Base-by-base conservation (phyloP, 2,113 vertebrate genomes). In the Daboia siamensis region DNA sequence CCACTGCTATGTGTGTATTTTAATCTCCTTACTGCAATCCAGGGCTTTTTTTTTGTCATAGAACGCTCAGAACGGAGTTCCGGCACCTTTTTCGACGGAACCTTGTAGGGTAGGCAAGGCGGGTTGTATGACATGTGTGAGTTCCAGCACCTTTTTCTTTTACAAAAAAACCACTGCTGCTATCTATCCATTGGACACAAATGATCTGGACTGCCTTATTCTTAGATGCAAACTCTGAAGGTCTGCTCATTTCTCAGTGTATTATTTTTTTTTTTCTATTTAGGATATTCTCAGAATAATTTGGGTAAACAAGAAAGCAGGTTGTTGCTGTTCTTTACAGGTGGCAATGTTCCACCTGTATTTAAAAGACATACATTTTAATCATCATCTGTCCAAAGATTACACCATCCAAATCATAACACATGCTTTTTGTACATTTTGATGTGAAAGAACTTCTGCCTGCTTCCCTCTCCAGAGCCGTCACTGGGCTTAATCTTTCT, bases 401-500 rank as follows among this genome's bases (percentile, higher is more conserved):
- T 15, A 23, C n/a, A 46, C 39, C 44, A 57, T 39, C 13, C 8
- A 61, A 20, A 44, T 59, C 39, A 46, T 61, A 54, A 29, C 11
- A 12, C 33, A 39, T 88, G 39, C 1, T 56, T 21, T 33, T 57
- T 33, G 26, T 44, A 44, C 39, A 88, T 56, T 88, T 33, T 56
- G 12, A 90, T 51, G 23, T n/a, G 52, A 10, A 20, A 74, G 61
- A 74, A 11, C 24, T 48, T 51, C 26, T 90, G 8, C 11, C 13
- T 52, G 6, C 7, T 20, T 51, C 46, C 69, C 5, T 57, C 24
- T 69, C 6, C 26, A 48, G 46, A n/a, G 90, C 46, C 84, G 3
- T 39, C 5, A 46, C 92, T 46, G 89, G 93, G 93, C 93, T 33
- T 94, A 94, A 90, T 17, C 7, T 69, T 57, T 56, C 90, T 3